phyloP scores from a whole-genome alignment of 2,888 invertebrate species.

The Phorcus lineatus region DNA sequence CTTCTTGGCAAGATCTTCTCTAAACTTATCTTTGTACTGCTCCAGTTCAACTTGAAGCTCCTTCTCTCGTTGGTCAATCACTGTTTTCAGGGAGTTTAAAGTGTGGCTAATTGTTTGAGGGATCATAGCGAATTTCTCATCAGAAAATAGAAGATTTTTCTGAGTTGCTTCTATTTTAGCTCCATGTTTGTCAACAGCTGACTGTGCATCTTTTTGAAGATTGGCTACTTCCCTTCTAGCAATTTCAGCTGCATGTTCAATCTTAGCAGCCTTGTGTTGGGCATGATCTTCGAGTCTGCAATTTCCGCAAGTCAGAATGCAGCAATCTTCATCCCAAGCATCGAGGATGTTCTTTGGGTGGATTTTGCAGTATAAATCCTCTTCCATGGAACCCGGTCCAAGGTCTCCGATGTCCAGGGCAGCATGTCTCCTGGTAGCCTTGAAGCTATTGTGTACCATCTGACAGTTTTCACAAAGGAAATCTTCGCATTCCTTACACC shows the following conservation, averaged over 20 bases:
- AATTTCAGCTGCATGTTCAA: not conserved
- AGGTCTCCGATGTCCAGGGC: not conserved
- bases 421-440: not conserved
- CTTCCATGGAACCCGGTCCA: not conserved
- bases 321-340: not conserved
- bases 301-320: not conserved
- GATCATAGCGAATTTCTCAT: not conserved
- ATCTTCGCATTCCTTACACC: constrained; percentile 9
- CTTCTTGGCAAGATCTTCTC: not conserved
- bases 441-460: not conserved
- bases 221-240: not conserved
- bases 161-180: not conserved
- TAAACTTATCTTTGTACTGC: not conserved
- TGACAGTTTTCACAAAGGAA: not conserved
- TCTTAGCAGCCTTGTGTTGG: not conserved
- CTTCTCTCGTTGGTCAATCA: not conserved
- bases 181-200: not conserved
- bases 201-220: not conserved
- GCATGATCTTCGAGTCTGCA: not conserved
- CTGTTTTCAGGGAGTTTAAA: not conserved
- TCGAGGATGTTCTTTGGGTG: not conserved
- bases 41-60: not conserved
- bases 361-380: not conserved
- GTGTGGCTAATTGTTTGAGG: not conserved
- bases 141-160: not conserved